A percentile compares a stretch with the other conserved stretches of the same genome.
Evolutionary conservation across 2,888 invertebrate genomes (phyloP).

Genomic region (Hemistola chrysoprasaria): DNA sequence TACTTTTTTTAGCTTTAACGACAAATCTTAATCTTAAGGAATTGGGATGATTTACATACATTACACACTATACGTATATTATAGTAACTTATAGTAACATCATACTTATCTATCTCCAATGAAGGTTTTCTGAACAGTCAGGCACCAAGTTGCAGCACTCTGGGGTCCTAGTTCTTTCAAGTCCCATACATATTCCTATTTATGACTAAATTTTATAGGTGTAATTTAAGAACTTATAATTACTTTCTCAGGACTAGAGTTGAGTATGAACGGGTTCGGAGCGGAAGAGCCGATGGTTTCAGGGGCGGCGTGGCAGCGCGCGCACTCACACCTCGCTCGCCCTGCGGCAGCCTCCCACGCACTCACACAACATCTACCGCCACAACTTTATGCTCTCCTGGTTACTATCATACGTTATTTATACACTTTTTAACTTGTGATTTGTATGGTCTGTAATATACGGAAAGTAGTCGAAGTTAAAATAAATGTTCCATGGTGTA

Average conservation of each 20-base stretch:
- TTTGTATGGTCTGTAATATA: neutral
- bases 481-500: conserved; percentile 1
- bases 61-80: too few species aligned
- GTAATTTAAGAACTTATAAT: neutral
- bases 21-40: too few species aligned
- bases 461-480: conserved; percentile 1
- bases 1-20: too few species aligned
- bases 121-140: too few species aligned
- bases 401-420: conserved; percentile 59
- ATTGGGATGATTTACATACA: too few species aligned
- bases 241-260: conserved; percentile 54
- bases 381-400: conserved; percentile 62
- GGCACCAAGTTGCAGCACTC: too few species aligned
- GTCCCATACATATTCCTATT: too few species aligned
- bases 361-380: conserved; percentile 57
- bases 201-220: neutral
- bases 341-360: conserved; percentile 67
- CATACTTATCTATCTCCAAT: too few species aligned
- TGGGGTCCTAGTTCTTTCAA: too few species aligned
- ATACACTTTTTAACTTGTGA: conserved; percentile 46
- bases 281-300: conserved; percentile 76
- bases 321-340: conserved; percentile 48
- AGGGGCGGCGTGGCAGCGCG: conserved; percentile 74
- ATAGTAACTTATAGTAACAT: too few species aligned
- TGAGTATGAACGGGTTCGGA: conserved; percentile 65